phyloP scores from a whole-genome alignment of 2,797 vertebrate genomes.

The Enoplosus armatus region DNA sequence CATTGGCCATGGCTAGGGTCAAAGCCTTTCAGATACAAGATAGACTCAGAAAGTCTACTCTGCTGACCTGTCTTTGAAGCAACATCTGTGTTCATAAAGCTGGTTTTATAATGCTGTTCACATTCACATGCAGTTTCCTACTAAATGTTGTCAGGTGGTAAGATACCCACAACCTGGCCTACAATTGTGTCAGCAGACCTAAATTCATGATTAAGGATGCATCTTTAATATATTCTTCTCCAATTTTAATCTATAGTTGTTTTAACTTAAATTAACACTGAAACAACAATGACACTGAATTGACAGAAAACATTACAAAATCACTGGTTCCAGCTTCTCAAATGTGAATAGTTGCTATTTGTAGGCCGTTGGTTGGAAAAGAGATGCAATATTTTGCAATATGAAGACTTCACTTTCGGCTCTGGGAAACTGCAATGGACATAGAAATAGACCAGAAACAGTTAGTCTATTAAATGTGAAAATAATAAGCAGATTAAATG shows the following conservation, averaged over 20 bases:
- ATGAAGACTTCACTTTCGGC: not conserved
- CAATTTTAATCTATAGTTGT: not conserved
- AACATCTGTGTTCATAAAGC: not conserved
- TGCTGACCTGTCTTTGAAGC: not conserved
- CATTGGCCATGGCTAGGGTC: slow-evolving; percentile 7
- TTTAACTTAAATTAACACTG: not conserved
- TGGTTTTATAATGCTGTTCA: not conserved
- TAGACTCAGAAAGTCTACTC: not conserved
- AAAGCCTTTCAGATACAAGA: slow-evolving; percentile 28
- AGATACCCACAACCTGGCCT: not conserved
- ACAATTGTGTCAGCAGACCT: not conserved
- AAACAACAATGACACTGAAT: not conserved
- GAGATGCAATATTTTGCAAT: not conserved
- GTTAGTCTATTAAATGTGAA: not conserved
- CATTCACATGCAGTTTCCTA: not conserved
- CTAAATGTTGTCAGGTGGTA: not conserved
- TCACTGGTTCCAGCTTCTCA: not conserved
- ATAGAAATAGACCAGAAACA: not conserved
- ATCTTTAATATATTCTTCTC: not conserved
- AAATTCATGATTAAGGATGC: not conserved
- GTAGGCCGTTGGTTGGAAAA: not conserved
- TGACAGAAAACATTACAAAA: not conserved
- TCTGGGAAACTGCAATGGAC: not conserved
- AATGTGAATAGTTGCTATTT: not conserved
- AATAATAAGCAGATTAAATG: not conserved